These are phyloP conservation scores for Netelia virgata DNA, from an alignment of 2,888 invertebrate genomes.

Conservation along the genomic window DNA sequence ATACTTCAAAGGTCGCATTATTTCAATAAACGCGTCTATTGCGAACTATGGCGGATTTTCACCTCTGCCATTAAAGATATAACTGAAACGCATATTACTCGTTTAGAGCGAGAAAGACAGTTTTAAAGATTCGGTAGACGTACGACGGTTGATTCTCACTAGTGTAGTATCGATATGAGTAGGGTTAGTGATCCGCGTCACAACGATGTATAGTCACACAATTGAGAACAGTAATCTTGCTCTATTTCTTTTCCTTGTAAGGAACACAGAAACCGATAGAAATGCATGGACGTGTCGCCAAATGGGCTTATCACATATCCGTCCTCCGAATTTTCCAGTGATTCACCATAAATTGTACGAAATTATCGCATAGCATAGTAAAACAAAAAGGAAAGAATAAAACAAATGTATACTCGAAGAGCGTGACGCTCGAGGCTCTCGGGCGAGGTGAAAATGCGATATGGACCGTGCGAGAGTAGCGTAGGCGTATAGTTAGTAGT, in stretches of 20 bases:
- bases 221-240: conserved; percentile 7
- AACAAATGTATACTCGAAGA: background rate
- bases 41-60: too few relatives aligned
- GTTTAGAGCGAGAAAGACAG: too few relatives aligned
- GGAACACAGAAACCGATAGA: too few relatives aligned
- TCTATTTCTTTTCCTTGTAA: conserved; percentile 6
- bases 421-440: conserved; percentile 28
- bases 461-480: conserved; percentile 56
- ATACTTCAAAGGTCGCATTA: background rate
- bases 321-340: too few relatives aligned
- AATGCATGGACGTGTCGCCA: too few relatives aligned
- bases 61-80: too few relatives aligned
- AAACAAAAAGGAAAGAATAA: background rate
- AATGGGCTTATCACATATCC: too few relatives aligned
- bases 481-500: conserved; percentile 39
- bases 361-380: background rate
- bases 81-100: too few relatives aligned
- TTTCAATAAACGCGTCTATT: background rate
- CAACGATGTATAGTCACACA: conserved; percentile 40
- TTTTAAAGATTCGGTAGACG: too few relatives aligned
- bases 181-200: conserved; percentile 75
- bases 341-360: background rate
- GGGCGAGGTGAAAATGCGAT: conserved; percentile 31
- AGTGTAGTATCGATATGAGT: background rate
- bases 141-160: too few relatives aligned